Evolutionary conservation across 2,113 vertebrate genomes (phyloP).

Genomic region (Hemichromis elongatus): DNA sequence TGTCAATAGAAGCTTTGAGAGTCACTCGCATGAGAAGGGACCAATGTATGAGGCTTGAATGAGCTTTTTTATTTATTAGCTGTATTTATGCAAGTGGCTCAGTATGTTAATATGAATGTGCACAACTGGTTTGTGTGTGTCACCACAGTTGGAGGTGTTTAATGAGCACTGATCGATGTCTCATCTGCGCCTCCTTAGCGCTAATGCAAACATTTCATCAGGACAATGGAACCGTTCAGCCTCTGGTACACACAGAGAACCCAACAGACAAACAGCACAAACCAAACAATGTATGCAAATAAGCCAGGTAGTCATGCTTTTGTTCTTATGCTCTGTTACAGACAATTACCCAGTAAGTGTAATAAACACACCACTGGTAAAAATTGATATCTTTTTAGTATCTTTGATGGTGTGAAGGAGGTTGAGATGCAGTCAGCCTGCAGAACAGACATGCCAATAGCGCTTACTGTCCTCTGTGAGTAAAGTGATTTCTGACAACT

Average conservation of each 20-base stretch:
- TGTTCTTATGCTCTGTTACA: constrained; percentile 8
- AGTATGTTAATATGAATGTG: background rate
- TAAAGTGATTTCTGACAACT: constrained; percentile 66
- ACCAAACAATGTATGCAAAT: constrained; percentile 35
- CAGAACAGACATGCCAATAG: constrained; percentile 55
- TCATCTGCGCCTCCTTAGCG: constrained; percentile 52
- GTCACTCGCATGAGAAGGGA: background rate
- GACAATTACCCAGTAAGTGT: background rate
- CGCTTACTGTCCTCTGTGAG: constrained; percentile 50
- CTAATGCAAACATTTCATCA: constrained; percentile 63
- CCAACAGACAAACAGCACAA: constrained; percentile 31
- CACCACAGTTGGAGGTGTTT: constrained; percentile 43
- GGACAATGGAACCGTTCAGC: constrained; percentile 38
- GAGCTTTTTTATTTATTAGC: constrained; percentile 16
- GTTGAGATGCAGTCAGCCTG: background rate
- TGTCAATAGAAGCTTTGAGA: constrained; percentile 44
- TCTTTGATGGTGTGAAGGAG: background rate
- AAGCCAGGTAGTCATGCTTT: constrained; percentile 16
- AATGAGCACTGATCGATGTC: constrained; percentile 53
- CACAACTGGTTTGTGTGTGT: background rate
- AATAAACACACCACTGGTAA: background rate
- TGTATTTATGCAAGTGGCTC: background rate
- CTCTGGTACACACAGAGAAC: constrained; percentile 43
- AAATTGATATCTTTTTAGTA: background rate
- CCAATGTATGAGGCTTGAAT: background rate